A percentile compares a stretch with the other conserved stretches of the same genome.
Evolutionary conservation across 2,797 vertebrate species (phyloP).

Genomic region (Fundulus diaphanus): DNA sequence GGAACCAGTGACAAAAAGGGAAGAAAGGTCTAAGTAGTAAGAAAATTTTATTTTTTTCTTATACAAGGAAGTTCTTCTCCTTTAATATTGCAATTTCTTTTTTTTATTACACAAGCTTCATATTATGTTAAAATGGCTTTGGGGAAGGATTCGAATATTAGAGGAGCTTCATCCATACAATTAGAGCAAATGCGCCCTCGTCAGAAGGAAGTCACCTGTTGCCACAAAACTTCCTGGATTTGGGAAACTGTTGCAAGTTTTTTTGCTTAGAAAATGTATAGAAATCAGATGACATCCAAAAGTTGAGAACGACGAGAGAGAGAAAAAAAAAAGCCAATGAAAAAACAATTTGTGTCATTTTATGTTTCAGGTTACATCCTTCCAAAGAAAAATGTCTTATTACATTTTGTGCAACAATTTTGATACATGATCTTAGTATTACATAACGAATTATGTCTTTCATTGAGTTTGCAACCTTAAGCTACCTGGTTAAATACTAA

Average conservation of each 20-base stretch:
- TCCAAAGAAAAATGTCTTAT: background rate
- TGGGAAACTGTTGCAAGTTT: background rate
- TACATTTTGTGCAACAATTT: background rate
- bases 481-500: background rate
- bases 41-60: constrained; percentile 14
- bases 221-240: constrained; percentile 27
- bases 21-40: constrained; percentile 32
- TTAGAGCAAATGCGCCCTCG: constrained; percentile 55
- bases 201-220: constrained; percentile 55
- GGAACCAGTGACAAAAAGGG: background rate
- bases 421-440: background rate
- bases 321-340: background rate
- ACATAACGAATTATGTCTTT: background rate
- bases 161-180: constrained; percentile 54
- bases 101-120: constrained; percentile 47
- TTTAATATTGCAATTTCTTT: constrained; percentile 51
- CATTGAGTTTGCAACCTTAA: background rate
- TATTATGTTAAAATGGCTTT: constrained; percentile 59
- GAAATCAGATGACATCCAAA: background rate
- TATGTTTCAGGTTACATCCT: background rate
- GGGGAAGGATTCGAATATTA: constrained; percentile 66
- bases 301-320: background rate
- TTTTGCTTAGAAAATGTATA: background rate
- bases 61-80: constrained; percentile 26
- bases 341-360: background rate